Evolutionary conservation across 2,797 vertebrate species (phyloP), one percentile per base, ranked within the genome.

Genomic region (Syndactyla subalaris): DNA sequence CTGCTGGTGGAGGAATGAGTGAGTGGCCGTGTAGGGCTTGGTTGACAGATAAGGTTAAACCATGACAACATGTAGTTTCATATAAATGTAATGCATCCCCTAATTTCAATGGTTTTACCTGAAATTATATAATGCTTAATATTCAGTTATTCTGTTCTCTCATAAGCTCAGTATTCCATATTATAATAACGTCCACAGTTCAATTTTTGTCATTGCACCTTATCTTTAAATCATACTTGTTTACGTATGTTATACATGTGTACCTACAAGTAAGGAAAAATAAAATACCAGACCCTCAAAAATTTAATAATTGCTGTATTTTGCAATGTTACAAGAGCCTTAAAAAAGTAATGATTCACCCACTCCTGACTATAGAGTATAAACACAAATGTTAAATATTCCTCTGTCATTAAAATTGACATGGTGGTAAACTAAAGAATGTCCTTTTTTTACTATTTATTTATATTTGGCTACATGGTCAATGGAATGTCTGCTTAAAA

Each of bases 361-460:
- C 36, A 61, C 52, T 75, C 27, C n/a, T 92, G 63, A 59, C 59
- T 55, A 94, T 58, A 96, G 57, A 21, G 87, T 45, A 85, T 39
- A 71, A 85, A 77, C 41, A 32, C 38, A 95, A 95, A 92, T 86
- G 48, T 86, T 94, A 95, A 91, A 81, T 85, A 72, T 54, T 15
- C 18, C 39, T 92, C 89, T 87, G 32, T 51, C 91, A 94, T 91
- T 92, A 96, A 95, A 94, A 94, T 57, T 34, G 72, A 77, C 73
- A 22, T 34, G 46, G 5, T 85, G 61, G 86, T 73, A 94, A 94
- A 85, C 13, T 49, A 86, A 94, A 95, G 20, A 72, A 94, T 86
- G 92, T 93, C 66, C 10, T 78, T 74, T 78, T 77, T 66, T 59
- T 54, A 22, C 34, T 72, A 49, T 92, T 96, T 96, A 77, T 93